These are phyloP conservation scores for Mycetomoellerius zeteki DNA, from an alignment of 1,140 invertebrate species.

Conservation along the genomic window DNA sequence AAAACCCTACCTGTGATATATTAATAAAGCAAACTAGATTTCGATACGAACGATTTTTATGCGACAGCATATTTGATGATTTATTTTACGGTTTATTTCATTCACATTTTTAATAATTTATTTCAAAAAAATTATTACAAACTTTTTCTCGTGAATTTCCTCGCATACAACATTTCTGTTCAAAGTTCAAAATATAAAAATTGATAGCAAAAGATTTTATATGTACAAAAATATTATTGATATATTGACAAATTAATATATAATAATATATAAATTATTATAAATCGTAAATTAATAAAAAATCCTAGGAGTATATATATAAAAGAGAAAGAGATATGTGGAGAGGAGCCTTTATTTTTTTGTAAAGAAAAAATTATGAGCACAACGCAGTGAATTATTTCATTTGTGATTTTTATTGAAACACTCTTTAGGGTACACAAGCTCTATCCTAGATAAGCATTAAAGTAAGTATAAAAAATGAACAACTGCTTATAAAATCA, in stretches of 20 bases:
- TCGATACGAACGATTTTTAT: constrained; percentile 18
- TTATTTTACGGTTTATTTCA: neutral
- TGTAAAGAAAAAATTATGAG: too few species aligned
- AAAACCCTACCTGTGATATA: constrained; percentile 32
- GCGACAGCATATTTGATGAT: neutral
- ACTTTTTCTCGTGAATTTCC: neutral
- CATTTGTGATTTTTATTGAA: constrained; percentile 86
- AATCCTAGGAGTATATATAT: neutral
- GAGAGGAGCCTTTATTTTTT: neutral
- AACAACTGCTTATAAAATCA: constrained; percentile 86
- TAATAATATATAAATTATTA: constrained; percentile 22
- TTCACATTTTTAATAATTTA: neutral
- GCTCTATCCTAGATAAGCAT: constrained; percentile 85
- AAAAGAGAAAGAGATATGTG: neutral
- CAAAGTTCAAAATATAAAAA: neutral
- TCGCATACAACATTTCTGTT: neutral
- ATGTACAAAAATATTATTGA: neutral
- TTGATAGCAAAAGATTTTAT: constrained; percentile 4
- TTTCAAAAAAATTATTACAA: neutral
- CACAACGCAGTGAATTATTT: constrained; percentile 66
- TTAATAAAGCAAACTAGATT: constrained; percentile 36
- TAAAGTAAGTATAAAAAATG: constrained; percentile 83
- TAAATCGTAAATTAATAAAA: neutral
- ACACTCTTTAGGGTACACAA: constrained; percentile 85
- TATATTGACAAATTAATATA: neutral